phyloP scores from a whole-genome alignment of 2,888 invertebrate species.

The Tortrix viridana region DNA sequence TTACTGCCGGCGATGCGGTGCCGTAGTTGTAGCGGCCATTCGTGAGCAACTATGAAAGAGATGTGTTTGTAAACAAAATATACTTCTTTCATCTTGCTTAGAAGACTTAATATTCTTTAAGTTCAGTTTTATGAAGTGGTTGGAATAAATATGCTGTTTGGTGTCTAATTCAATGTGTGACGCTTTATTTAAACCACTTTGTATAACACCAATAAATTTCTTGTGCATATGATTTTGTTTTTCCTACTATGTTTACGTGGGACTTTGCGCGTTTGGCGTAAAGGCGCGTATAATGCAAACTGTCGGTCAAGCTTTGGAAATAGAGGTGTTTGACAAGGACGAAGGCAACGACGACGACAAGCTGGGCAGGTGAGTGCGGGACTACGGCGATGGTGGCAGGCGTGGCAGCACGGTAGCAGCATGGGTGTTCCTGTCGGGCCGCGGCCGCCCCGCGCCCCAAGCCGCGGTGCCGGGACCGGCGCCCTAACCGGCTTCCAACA shows the following conservation, averaged over 20 bases:
- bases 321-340: slow-evolving; percentile 94
- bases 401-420: slow-evolving; percentile 33
- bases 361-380: slow-evolving; percentile 91
- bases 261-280: slow-evolving; percentile 69
- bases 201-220: slow-evolving; percentile 15
- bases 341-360: slow-evolving; percentile 93
- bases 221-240: slow-evolving; percentile 76
- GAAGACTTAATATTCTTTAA: neutral
- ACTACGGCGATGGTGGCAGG: slow-evolving; percentile 43
- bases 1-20: neutral
- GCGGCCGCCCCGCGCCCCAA: neutral
- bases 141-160: slow-evolving; percentile 7
- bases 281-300: slow-evolving; percentile 85
- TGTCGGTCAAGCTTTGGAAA: slow-evolving; percentile 88
- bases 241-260: slow-evolving; percentile 79
- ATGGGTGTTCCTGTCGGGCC: slow-evolving; percentile 31
- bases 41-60: neutral
- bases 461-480: slow-evolving; percentile 8
- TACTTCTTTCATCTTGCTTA: neutral
- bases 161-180: too few relatives aligned
- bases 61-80: neutral
- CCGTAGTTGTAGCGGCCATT: neutral
- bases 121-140: slow-evolving; percentile 27
- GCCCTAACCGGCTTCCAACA: neutral
- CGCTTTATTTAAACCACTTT: slow-evolving; percentile 34